A percentile compares a stretch with the other conserved stretches of the same genome.
Evolutionary conservation across 2,113 vertebrate species (phyloP).

Genomic region (Mesocricetus auratus): DNA sequence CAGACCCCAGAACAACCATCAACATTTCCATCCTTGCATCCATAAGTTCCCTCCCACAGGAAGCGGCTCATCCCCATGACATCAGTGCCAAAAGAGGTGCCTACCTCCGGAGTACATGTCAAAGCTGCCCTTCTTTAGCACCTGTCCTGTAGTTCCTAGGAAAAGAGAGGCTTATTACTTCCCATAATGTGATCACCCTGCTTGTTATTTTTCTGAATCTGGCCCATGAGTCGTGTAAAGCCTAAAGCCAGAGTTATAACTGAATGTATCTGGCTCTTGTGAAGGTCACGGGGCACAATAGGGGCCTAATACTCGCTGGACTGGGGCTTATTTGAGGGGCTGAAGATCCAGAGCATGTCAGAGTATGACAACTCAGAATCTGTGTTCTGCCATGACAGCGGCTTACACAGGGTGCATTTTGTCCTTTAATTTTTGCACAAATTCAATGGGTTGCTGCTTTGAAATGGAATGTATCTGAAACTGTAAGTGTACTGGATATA

Average conservation of each 20-base stretch:
- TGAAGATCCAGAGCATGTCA: rapidly evolving
- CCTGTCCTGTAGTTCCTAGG: conserved; percentile 86
- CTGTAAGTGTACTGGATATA: neutral
- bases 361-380: neutral
- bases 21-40: rapidly evolving
- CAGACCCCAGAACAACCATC: rapidly evolving
- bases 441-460: neutral
- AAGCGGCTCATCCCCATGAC: neutral
- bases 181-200: rapidly evolving
- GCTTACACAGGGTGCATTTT: neutral
- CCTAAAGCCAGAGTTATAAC: neutral
- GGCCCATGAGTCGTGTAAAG: neutral
- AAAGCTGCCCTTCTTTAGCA: conserved; percentile 81
- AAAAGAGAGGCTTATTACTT: neutral
- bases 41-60: neutral
- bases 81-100: neutral
- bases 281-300: neutral
- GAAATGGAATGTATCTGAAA: neutral
- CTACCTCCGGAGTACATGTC: conserved; percentile 89
- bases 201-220: neutral
- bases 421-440: neutral
- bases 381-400: neutral
- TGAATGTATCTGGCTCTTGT: neutral
- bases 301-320: neutral
- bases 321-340: neutral